A percentile compares a stretch with the other conserved stretches of the same genome.
phyloP scores from a whole-genome alignment of 1,140 invertebrate genomes.

The Tenebrio molitor region DNA sequence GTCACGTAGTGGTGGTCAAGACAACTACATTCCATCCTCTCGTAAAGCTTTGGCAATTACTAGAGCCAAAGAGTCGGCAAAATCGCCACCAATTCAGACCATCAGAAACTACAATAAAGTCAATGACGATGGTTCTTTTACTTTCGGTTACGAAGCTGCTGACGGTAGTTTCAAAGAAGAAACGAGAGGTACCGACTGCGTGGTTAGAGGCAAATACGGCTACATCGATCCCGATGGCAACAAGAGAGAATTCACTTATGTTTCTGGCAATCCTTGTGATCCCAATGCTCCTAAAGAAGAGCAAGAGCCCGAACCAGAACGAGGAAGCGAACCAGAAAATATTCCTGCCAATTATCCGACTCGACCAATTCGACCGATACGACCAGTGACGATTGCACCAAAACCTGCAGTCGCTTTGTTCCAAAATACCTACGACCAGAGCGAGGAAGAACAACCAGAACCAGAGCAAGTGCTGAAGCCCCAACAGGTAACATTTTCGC shows the following conservation, averaged over 20 bases:
- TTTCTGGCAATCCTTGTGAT: slow-evolving; percentile 91
- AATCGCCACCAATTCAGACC: slow-evolving; percentile 81
- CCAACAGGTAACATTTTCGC: slow-evolving; percentile 54
- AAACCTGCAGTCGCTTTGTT: slow-evolving; percentile 75
- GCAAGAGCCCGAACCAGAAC: slow-evolving; percentile 71
- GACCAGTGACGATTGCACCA: slow-evolving; percentile 66
- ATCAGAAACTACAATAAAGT: slow-evolving; percentile 86
- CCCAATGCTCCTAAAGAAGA: slow-evolving; percentile 81
- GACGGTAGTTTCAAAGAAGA: slow-evolving; percentile 94
- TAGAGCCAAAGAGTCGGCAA: slow-evolving; percentile 73
- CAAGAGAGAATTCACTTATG: slow-evolving; percentile 89
- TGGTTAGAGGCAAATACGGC: slow-evolving; percentile 89
- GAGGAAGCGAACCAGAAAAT: slow-evolving; percentile 70
- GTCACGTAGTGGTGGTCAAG: slow-evolving; percentile 54
- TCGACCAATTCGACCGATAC: slow-evolving; percentile 67
- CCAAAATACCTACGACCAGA: slow-evolving; percentile 75
- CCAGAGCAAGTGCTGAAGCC: slow-evolving; percentile 71
- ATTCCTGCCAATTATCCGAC: slow-evolving; percentile 77
- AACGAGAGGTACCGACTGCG: slow-evolving; percentile 86
- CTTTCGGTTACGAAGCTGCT: slow-evolving; percentile 89
- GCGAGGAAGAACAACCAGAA: slow-evolving; percentile 72
- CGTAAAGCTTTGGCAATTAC: slow-evolving; percentile 62
- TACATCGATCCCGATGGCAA: slow-evolving; percentile 91
- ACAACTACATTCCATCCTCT: slow-evolving; percentile 59
- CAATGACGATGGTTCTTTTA: slow-evolving; percentile 88